Evolutionary conservation across 2,797 vertebrate species (phyloP).

Genomic region (Phoeniculus purpureus): DNA sequence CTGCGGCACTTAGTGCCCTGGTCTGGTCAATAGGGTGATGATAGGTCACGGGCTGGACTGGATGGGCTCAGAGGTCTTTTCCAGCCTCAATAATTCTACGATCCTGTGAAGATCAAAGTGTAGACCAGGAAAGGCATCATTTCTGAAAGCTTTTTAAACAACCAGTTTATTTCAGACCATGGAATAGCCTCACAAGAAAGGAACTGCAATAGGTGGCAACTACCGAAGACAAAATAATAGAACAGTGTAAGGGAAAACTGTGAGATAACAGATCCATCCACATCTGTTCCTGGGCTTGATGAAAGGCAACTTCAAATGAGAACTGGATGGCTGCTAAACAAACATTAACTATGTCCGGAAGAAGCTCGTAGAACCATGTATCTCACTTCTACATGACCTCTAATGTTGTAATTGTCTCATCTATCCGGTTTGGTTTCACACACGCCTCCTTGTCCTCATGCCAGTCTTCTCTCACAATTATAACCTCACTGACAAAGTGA

Average conservation of each 20-base stretch:
- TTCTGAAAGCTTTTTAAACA: neutral
- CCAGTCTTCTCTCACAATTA: neutral
- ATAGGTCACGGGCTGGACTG: too few species aligned
- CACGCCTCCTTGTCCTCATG: neutral
- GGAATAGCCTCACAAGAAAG: neutral
- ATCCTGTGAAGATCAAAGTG: fast-evolving
- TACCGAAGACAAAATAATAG: neutral
- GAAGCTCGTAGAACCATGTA: neutral
- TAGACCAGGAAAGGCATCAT: neutral
- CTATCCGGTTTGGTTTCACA: neutral
- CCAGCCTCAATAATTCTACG: too few species aligned
- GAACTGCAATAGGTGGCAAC: neutral
- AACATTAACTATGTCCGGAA: neutral
- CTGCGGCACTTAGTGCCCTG: too few species aligned
- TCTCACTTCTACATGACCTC: neutral
- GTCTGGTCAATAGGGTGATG: too few species aligned
- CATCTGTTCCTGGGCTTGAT: neutral
- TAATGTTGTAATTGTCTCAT: neutral
- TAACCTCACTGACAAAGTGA: neutral
- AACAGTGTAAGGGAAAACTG: neutral
- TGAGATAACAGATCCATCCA: neutral
- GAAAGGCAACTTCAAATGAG: neutral
- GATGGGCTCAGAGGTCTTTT: too few species aligned
- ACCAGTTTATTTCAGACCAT: neutral
- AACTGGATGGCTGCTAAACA: neutral